Base-by-base conservation (phyloP, 2,888 invertebrate genomes). In the Cerceris rybyensis region DNA sequence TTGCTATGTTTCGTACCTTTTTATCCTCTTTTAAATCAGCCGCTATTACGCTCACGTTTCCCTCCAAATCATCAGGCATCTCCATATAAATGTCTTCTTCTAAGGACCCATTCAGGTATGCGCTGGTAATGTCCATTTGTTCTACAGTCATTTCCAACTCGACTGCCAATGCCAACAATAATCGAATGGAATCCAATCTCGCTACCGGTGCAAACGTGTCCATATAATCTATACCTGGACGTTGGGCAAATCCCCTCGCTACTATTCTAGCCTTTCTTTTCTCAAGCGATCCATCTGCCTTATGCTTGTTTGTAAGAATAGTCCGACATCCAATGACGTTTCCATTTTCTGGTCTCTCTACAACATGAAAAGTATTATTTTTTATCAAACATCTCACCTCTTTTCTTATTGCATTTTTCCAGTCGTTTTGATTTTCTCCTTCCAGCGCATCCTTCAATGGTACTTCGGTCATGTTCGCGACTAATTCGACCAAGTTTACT, bases 71-170 rank as follows among this genome's bases (percentile, higher is more conserved):
- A 1, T 41, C 11, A 11, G 39, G 50, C 11, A 9, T 6, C 13
- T 68, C 50, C 59, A 68, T 59, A 42, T 14, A 68, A 9, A 68
- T 52, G 0, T 69, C 54, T 14, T 68, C 68, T 50, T 16, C 0
- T 5, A 60, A 7, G 2, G n/a, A 9, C 17, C 60, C 69, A 6
- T 61, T 54, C 11, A 61, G 42, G 8, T 28, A 61, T 11, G 69
- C 68, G 7, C 6, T 52, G 11, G 13, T 28, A 0, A 69, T 39
- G 28, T 67, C 67, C 2, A 59, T 6, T 16, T 59, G 67, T 9
- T 50, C 13, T 9, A 66, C 7, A 0, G 7, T 55, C 55, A 55
- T 42, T 1, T 42, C 28, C 0, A 11, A 8, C 14, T 28, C 2
- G 28, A 13, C 55, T 4, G 65, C 54, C 6, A 66, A 17, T 2